Base-by-base conservation (phyloP, 2,888 invertebrate genomes). In the Brachyptera risi region DNA sequence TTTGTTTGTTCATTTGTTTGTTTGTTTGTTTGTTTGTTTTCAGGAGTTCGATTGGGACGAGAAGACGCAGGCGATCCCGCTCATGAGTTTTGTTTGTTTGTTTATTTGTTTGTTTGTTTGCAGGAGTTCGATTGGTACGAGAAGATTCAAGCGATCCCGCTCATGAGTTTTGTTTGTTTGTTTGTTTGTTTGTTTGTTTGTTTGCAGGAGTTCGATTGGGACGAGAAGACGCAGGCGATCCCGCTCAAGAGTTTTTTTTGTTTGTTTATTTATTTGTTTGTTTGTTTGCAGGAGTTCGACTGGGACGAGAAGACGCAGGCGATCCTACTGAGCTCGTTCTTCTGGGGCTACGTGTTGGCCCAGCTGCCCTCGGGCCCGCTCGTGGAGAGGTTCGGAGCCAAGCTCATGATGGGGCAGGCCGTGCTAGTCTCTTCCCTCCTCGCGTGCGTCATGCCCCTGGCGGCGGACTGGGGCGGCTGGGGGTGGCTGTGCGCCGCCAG, bases 51-150 rank as follows among this genome's bases (percentile, higher is more conserved):
- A 78, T 3, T 87, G 87, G 87, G 72, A 77, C 40, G 73, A 77
- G 38, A 71, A 74, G 44, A 77, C 79, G 0, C 82, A 82, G 68
- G 1, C 70, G 86, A 84, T 85, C 38, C 82, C 87, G 0, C 88
- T 86, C 68, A n/a, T n/a, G n/a, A n/a, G n/a, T n/a, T 89, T 90
- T 73, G 87, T 88, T 87, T 90, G 90, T n/a, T n/a, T n/a, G n/a
- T n/a, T n/a, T n/a, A n/a, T n/a, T n/a, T n/a, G n/a, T n/a, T n/a
- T n/a, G n/a, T n/a, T n/a, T n/a, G n/a, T n/a, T n/a, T n/a, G n/a
- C n/a, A n/a, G n/a, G n/a, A n/a, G n/a, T n/a, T n/a, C n/a, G n/a
- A n/a, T n/a, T n/a, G n/a, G n/a, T n/a, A n/a, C n/a, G n/a, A n/a
- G n/a, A n/a, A n/a, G n/a, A n/a, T n/a, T n/a, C n/a, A n/a, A n/a